Conservation (phyloP, 2,888 invertebrate genomes). For the Xestobium rufovillosum region DNA sequence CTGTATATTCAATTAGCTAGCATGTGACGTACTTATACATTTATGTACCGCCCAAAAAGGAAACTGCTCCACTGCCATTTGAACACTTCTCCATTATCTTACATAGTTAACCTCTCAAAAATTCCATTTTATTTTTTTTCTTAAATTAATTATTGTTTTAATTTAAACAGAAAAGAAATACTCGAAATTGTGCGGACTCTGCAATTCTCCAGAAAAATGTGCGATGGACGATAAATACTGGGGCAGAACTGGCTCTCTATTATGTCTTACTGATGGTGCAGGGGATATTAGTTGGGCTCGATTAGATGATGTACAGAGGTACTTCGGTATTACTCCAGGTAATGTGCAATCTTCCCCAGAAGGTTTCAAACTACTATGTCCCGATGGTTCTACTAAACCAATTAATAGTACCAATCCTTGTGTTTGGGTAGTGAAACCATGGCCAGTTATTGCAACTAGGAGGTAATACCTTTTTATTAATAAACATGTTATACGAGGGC, state of each 20-base stretch:
- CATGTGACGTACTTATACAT: too few relatives aligned
- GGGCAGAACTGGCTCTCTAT: slow-evolving; percentile 73
- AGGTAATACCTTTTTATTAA: slow-evolving; percentile 47
- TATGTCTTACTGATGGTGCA: slow-evolving; percentile 67
- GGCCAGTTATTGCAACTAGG: slow-evolving; percentile 65
- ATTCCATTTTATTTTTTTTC: too few relatives aligned
- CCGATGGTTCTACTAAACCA: slow-evolving; percentile 61
- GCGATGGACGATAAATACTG: slow-evolving; percentile 67
- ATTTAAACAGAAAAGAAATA: slow-evolving; percentile 60
- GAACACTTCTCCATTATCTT: slow-evolving; percentile 1
- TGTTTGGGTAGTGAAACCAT: slow-evolving; percentile 71
- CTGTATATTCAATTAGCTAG: too few relatives aligned
- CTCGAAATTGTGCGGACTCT: slow-evolving; percentile 64
- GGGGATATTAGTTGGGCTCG: slow-evolving; percentile 82
- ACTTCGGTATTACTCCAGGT: slow-evolving; percentile 53
- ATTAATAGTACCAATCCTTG: slow-evolving; percentile 55
- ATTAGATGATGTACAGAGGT: slow-evolving; percentile 56
- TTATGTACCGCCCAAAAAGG: too few relatives aligned
- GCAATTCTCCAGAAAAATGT: slow-evolving; percentile 56
- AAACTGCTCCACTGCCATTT: too few relatives aligned
- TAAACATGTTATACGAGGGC: too few relatives aligned
- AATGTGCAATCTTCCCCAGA: slow-evolving; percentile 38
- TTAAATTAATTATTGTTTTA: too few relatives aligned
- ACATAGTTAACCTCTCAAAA: slow-evolving; percentile 6
- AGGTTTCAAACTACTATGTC: slow-evolving; percentile 66